phyloP scores from a whole-genome alignment of 2,888 invertebrate species.

The Trileptium ribeirensis region DNA sequence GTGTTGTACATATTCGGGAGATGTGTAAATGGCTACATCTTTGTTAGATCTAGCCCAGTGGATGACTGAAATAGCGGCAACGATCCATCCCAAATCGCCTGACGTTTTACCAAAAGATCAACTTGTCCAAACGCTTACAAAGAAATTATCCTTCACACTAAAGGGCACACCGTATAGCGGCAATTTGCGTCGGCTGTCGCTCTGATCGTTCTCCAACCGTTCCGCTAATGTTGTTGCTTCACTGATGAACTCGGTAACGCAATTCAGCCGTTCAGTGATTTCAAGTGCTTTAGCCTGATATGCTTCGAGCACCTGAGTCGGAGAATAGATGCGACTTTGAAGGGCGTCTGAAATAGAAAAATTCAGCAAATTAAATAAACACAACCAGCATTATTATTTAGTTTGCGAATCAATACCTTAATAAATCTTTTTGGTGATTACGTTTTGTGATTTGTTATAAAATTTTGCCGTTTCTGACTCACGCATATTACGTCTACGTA shows the following conservation, averaged over 20 bases:
- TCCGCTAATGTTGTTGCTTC: conserved; percentile 34
- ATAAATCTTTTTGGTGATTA: too few species aligned
- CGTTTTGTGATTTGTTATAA: too few species aligned
- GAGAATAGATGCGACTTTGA: conserved; percentile 13
- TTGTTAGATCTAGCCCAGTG: too few species aligned
- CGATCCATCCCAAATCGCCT: too few species aligned
- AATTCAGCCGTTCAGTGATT: conserved; percentile 42
- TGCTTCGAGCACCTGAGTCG: conserved; percentile 19
- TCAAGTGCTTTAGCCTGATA: conserved; percentile 37
- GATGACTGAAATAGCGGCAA: too few species aligned
- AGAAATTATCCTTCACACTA: conserved; percentile 49
- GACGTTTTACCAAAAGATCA: not conserved
- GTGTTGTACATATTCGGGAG: too few species aligned
- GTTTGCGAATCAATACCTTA: too few species aligned
- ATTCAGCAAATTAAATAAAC: not conserved
- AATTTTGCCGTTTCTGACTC: too few species aligned
- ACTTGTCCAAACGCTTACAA: too few species aligned
- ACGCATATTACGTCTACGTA: too few species aligned
- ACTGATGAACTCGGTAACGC: conserved; percentile 44
- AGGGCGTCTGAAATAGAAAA: conserved; percentile 3
- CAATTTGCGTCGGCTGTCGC: conserved; percentile 35
- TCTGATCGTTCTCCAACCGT: conserved; percentile 13
- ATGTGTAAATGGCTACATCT: too few species aligned
- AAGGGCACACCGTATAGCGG: conserved; percentile 50
- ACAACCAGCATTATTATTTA: too few species aligned